Percentiles rank a stretch among this genome's conserved stretches.
These are phyloP conservation scores for Calidris pugnax DNA, from an alignment of 2,113 vertebrate species.

Conservation along the genomic window DNA sequence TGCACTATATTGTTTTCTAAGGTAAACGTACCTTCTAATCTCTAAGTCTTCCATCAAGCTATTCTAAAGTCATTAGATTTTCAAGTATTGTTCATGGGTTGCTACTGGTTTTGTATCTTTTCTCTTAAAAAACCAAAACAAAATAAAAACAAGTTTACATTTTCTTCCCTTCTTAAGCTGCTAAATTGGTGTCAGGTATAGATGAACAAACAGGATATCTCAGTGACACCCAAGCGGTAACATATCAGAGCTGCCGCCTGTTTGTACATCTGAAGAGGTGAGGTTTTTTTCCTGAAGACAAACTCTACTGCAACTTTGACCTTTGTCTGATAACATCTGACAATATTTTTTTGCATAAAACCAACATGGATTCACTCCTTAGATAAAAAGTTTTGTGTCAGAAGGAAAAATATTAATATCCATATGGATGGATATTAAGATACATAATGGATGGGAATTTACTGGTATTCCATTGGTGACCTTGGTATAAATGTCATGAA, in stretches of 20 bases:
- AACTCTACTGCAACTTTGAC: neutral
- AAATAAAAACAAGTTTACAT: accelerated
- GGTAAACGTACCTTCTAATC: neutral
- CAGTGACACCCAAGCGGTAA: neutral
- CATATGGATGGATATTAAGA: neutral
- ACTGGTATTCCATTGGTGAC: neutral
- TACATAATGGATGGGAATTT: neutral
- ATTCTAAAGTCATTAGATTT: neutral
- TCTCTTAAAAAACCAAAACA: neutral
- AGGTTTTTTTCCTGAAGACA: neutral
- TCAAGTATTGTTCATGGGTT: neutral
- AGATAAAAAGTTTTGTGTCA: neutral
- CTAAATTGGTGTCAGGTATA: neutral
- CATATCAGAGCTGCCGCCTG: neutral
- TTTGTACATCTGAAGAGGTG: neutral
- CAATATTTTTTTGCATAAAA: neutral
- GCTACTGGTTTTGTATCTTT: neutral
- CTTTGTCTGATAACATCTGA: neutral
- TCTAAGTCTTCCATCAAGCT: neutral
- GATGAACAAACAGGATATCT: neutral
- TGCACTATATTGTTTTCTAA: neutral
- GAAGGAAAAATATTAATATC: neutral
- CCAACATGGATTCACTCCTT: neutral
- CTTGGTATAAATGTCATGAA: neutral
- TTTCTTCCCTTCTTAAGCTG: neutral